A percentile compares a stretch with the other conserved stretches of the same genome.
Conservation (phyloP, 1,140 invertebrate species). For the Pissodes strobi region DNA sequence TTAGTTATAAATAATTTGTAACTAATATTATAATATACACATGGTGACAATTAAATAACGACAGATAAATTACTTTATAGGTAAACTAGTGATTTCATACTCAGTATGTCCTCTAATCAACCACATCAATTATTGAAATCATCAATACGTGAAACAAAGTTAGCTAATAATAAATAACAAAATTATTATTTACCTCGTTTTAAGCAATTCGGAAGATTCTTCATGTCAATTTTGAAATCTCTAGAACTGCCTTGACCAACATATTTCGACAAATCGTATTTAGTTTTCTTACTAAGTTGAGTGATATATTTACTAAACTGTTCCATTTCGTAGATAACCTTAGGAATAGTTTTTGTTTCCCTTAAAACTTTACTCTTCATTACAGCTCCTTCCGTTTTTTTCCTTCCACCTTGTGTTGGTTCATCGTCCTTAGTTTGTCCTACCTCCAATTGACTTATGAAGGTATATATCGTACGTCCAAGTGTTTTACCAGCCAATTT, state of each 20-base stretch:
- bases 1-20: too few species aligned
- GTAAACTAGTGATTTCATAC: too few species aligned
- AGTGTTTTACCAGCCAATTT: constrained; percentile 63
- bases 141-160: too few species aligned
- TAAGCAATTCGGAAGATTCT: constrained; percentile 12
- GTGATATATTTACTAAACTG: constrained; percentile 64
- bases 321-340: constrained; percentile 64
- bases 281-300: constrained; percentile 62
- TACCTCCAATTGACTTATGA: constrained; percentile 53
- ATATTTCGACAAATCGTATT: constrained; percentile 60
- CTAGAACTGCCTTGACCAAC: constrained; percentile 61
- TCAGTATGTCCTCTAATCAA: too few species aligned
- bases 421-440: constrained; percentile 52
- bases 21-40: too few species aligned
- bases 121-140: too few species aligned
- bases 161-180: too few species aligned
- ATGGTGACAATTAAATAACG: too few species aligned
- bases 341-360: constrained; percentile 64
- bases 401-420: constrained; percentile 45
- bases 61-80: too few species aligned
- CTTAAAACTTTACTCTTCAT: constrained; percentile 63
- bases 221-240: constrained; percentile 59
- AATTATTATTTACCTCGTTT: too few species aligned
- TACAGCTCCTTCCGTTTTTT: constrained; percentile 53
- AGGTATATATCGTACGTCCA: constrained; percentile 60